Evolutionary conservation across 1,140 invertebrate species (phyloP), one percentile per base, ranked within the genome.

Genomic region (Dendroctonus valens): DNA sequence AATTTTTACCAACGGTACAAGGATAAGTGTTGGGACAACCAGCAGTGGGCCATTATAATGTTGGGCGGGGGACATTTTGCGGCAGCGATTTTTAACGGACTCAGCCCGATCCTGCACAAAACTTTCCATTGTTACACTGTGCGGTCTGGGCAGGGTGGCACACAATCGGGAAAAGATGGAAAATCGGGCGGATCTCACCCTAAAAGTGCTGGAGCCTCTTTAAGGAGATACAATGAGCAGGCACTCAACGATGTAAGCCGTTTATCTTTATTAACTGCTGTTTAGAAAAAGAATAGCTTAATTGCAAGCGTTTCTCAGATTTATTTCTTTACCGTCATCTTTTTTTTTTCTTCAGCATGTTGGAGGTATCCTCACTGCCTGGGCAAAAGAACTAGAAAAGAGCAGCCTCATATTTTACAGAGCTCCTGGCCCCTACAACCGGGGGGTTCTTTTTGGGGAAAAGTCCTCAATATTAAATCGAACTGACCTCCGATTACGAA

Each of bases 121-220:
- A 94, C 93, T 1, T 89, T 92, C 73, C 93, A 95, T 78, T 88
- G 87, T 50, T 96, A 96, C 75, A 91, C 91, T 5, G 90, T 93
- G 0, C 77, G 92, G 53, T 86, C 91, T 0, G 92, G 92, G 50
- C 90, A 94, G 76, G 93, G 93, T 0, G 88, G 90, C 54, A 83
- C 87, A 0, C 93, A 96, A 78, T 83, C 81, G 41, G 81, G 83
- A 5, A 81, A 86, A 52, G 92, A 94, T 76, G 81, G 77, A 49
- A 85, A 86, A 71, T 85, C 88, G 37, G 83, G 83, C 5, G 83
- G 84, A 7, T 82, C 81, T 49, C 81, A 84, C 69, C 84, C 88
- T 0, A 89, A 90, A 75, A 94, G 91, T 68, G 91, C 91, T 8
- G 93, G 93, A 5, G 88, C 92, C 6, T 89, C 85, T 74, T 81